Evolutionary conservation across 2,797 vertebrate species (phyloP), one percentile per base, ranked within the genome.

Genomic region (Enteromius anoplus): DNA sequence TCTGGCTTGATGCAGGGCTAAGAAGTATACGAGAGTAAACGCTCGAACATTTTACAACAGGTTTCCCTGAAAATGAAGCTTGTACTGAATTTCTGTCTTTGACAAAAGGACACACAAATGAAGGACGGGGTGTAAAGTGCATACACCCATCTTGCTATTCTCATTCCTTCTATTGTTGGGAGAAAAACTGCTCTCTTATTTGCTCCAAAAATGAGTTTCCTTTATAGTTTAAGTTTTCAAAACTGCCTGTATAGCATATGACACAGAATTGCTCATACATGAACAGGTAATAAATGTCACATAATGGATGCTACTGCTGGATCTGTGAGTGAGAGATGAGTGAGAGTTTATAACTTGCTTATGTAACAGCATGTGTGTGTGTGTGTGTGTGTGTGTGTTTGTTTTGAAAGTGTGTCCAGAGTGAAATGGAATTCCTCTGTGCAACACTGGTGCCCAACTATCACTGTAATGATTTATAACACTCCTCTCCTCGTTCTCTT

Each of bases 401-500:
- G 58, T 60, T 66, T 12, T 66, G 34, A 66, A 66, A 66, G 65
- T 40, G 19, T 66, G 12, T 19, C 49, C 42, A 71, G 23, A 29
- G 69, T 71, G 45, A 71, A 71, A 4, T 75, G 21, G 34, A 75
- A 75, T 60, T 23, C 51, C 51, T 75, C 73, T 75, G 49, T 75
- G 32, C 51, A 75, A 75, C 34, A 60, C 3, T 42, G 53, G 40
- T 55, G 49, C 29, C 19, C 71, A 34, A 34, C 17, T 53, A 53
- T 26, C 26, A 14, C 49, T 75, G 6, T 40, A 40, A 17, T 73
- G 29, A 19, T 75, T 55, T 11, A 51, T 75, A 2, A 55, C 49
- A 75, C 47, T 73, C 51, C 4, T 51, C 26, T 34, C 29, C 26
- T 42, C 1, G 23, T 40, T 68, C 23, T 72, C 5, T 42, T 4